These are phyloP conservation scores for Seira sanloemensis DNA, from an alignment of 2,888 invertebrate genomes.

Conservation along the genomic window DNA sequence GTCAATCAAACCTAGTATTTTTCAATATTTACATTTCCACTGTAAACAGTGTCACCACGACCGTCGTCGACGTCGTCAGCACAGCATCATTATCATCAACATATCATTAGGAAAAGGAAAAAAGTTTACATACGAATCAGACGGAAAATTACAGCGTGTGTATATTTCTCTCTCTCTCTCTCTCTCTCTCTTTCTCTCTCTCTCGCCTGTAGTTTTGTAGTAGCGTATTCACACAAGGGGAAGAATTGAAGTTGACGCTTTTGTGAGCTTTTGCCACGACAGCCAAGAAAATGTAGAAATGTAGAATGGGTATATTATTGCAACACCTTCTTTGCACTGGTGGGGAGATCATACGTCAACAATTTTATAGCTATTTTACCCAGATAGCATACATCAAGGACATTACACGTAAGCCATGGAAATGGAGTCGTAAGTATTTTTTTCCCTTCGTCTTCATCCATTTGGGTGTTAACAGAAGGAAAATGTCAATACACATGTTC, in stretches of 20 bases:
- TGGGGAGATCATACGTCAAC: not conserved
- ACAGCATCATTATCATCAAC: not conserved
- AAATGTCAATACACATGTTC: not conserved
- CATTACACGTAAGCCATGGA: not conserved
- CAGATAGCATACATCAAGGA: not conserved
- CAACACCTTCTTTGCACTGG: not conserved
- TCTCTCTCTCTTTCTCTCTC: too few species aligned
- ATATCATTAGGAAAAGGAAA: not conserved
- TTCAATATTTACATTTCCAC: not conserved
- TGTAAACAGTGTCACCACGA: not conserved
- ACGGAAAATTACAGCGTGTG: too few species aligned
- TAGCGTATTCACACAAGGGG: not conserved
- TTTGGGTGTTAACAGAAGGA: not conserved
- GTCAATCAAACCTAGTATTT: not conserved
- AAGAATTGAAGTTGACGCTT: not conserved
- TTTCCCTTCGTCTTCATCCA: too few species aligned
- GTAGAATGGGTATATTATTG: too few species aligned
- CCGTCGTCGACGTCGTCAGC: not conserved
- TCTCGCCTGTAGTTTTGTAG: too few species aligned
- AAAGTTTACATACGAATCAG: not conserved
- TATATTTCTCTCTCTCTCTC: too few species aligned
- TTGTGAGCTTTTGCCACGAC: too few species aligned
- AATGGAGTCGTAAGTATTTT: too few species aligned
- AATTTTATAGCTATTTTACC: not conserved
- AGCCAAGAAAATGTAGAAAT: too few species aligned